Evolutionary conservation across 1,140 invertebrate species (phyloP), one percentile per base, ranked within the genome.

Genomic region (Frieseomelitta varia): DNA sequence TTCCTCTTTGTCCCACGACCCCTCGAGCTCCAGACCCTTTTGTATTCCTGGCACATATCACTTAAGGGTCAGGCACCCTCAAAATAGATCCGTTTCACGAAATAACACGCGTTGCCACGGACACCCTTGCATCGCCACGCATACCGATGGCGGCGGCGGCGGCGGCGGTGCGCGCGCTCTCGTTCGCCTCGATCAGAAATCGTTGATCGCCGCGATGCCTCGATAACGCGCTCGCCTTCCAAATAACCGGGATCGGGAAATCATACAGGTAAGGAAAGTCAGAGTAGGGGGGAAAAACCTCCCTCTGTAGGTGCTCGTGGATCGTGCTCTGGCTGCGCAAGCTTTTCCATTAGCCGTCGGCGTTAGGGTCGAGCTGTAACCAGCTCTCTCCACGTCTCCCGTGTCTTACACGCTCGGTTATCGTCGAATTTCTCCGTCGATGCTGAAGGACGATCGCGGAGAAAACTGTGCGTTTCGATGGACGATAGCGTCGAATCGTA

Each of bases 21-120:
- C 85, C 73, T 78, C n/a, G 30, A 21, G 47, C 30, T 90, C 75
- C 84, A 82, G 86, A 84, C 84, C 87, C 91, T 88, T 93, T 93
- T 93, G 91, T 93, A 94, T 93, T 93, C 93, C 85, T 84, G 90
- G 91, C 90, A 92, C 93, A 93, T 93, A 93, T 93, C 92, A 93
- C 92, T 94, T 93, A 92, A 92, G 93, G 92, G 92, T 94, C 93
- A 93, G 93, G 91, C 89, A 90, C 92, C 91, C 93, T 92, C 91
- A 90, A 93, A 93, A 94, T 93, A 93, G 93, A 94, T 94, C 93
- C 90, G 92, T 94, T 94, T 93, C 91, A 91, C 89, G 90, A 93
- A 94, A 94, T 94, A 94, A 94, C 92, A 94, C 87, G 85, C 87
- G 79, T 87, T 92, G 91, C 92, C 92, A 92, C 88, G 88, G 87